Conservation (phyloP, 1,140 invertebrate species). For the Aradophagus sp. region DNA sequence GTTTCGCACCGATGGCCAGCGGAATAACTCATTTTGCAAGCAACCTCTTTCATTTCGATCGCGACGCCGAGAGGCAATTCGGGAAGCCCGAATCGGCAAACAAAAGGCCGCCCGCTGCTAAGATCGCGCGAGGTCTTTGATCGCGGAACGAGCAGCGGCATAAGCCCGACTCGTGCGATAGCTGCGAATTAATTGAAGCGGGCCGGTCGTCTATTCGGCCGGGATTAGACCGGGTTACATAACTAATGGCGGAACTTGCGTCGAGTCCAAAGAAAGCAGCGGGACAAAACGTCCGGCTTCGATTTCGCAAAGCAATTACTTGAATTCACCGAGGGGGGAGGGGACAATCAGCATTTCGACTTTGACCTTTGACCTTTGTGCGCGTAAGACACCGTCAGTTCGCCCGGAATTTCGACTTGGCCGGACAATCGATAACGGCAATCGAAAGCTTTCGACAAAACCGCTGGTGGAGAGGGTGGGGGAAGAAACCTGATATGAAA, state of each 20-base stretch:
- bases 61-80: no score
- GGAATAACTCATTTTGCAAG: no score
- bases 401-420: slow-evolving; percentile 44
- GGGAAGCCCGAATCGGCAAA: no score
- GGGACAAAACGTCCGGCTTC: slow-evolving; percentile 53
- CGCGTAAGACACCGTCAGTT: slow-evolving; percentile 31
- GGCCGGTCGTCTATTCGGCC: slow-evolving; percentile 10
- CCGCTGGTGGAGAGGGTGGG: no score
- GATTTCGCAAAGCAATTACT: slow-evolving; percentile 59
- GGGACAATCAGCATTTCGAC: slow-evolving; percentile 55
- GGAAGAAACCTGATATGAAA: no score
- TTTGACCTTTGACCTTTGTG: slow-evolving; percentile 61
- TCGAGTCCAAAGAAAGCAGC: slow-evolving; percentile 38
- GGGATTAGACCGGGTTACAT: slow-evolving; percentile 37
- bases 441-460: no score
- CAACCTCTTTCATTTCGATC: no score
- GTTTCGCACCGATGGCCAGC: no score
- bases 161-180: no score
- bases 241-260: slow-evolving; percentile 31
- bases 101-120: no score
- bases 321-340: slow-evolving; percentile 35
- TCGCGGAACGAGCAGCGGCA: no score
- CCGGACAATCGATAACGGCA: slow-evolving; percentile 51
- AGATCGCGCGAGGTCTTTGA: no score
- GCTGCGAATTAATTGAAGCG: slow-evolving; percentile 37